These are phyloP conservation scores for Stictocephala bisonia DNA, from an alignment of 2,888 invertebrate species.

Conservation along the genomic window DNA sequence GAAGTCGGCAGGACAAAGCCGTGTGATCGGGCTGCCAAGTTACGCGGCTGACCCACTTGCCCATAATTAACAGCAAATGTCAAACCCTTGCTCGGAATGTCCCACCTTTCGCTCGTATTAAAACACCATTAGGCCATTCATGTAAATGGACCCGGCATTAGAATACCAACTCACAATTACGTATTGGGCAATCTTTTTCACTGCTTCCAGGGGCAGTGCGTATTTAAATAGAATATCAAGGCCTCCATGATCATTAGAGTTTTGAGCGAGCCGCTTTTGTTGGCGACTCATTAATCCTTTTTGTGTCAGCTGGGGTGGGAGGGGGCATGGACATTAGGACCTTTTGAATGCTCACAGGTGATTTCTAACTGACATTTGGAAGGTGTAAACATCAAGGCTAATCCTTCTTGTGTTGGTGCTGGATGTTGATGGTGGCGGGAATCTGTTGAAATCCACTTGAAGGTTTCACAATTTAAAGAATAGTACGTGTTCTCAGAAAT, in stretches of 20 bases:
- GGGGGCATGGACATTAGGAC: slow-evolving; percentile 17
- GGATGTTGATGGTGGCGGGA: no score
- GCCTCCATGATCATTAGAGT: slow-evolving; percentile 33
- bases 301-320: slow-evolving; percentile 31
- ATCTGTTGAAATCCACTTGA: no score
- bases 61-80: slow-evolving; percentile 44
- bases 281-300: slow-evolving; percentile 34
- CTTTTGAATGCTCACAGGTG: slow-evolving; percentile 32
- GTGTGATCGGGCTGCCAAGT: no score
- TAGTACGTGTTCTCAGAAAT: no score
- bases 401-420: slow-evolving; percentile 11
- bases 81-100: slow-evolving; percentile 29
- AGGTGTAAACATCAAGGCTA: slow-evolving; percentile 36
- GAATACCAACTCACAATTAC: slow-evolving; percentile 38
- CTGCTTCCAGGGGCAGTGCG: not conserved
- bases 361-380: slow-evolving; percentile 39
- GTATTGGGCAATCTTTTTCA: slow-evolving; percentile 27
- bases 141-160: slow-evolving; percentile 30
- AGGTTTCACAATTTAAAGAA: no score
- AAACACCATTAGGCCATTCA: slow-evolving; percentile 37
- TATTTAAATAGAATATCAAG: slow-evolving; percentile 42
- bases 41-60: slow-evolving; percentile 29
- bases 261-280: slow-evolving; percentile 20
- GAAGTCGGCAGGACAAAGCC: no score
- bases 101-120: slow-evolving; percentile 33